Conservation (phyloP, 2,113 vertebrate genomes). For the Marmota monax region DNA sequence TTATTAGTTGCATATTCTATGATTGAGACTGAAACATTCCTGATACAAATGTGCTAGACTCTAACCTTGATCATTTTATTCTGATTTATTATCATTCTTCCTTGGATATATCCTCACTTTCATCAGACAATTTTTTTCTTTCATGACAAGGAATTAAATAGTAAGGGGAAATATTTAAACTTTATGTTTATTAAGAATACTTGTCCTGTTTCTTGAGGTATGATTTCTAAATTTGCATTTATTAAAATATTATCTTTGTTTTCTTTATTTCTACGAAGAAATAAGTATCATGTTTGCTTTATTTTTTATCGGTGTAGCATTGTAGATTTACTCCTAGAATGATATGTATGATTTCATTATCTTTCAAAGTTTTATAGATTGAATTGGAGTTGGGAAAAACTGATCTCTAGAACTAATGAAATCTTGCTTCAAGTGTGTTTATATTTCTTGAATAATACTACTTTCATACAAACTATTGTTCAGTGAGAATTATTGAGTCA, state of each 20-base stretch:
- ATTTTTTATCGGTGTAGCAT: background rate
- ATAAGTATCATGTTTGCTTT: background rate
- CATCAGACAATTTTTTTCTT: background rate
- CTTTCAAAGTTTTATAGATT: background rate
- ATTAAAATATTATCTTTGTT: background rate
- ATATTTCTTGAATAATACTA: background rate
- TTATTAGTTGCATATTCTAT: background rate
- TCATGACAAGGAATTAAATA: background rate
- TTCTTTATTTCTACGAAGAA: background rate
- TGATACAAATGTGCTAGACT: background rate
- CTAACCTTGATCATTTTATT: background rate
- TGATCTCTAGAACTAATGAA: background rate
- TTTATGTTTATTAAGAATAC: background rate
- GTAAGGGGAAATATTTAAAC: background rate
- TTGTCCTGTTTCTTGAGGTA: background rate
- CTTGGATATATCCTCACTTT: background rate
- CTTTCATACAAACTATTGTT: constrained; percentile 51
- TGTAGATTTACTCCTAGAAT: background rate
- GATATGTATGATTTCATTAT: background rate
- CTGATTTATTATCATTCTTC: background rate
- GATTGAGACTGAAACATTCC: background rate
- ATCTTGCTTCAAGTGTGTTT: background rate
- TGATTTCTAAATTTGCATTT: background rate
- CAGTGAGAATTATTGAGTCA: constrained; percentile 10
- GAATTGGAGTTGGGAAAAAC: background rate